A percentile compares a stretch with the other conserved stretches of the same genome.
phyloP scores from a whole-genome alignment of 2,888 invertebrate species.

The Exocentrus adspersus region DNA sequence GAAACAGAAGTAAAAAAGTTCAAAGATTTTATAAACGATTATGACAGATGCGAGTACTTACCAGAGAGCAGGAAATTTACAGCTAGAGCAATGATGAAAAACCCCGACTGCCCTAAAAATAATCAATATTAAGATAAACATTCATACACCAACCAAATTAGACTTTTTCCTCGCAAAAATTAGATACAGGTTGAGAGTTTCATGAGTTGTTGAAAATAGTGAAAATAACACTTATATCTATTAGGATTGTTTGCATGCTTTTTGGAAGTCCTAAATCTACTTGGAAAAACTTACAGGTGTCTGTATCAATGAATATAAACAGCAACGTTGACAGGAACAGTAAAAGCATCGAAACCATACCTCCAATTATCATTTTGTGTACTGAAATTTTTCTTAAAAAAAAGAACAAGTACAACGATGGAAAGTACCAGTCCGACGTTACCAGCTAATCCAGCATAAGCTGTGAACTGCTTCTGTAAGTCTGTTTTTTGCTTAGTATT shows the following conservation, averaged over 20 bases:
- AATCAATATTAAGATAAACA: neutral
- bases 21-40: too few species aligned
- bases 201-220: too few species aligned
- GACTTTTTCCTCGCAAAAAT: too few species aligned
- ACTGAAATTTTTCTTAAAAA: neutral
- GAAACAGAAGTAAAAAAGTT: neutral
- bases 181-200: too few species aligned
- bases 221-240: too few species aligned
- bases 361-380: neutral
- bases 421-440: neutral
- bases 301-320: neutral
- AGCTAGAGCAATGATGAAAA: slow-evolving; percentile 20
- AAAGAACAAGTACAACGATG: neutral
- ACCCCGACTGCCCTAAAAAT: slow-evolving; percentile 32
- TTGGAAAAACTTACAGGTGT: slow-evolving; percentile 15
- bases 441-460: neutral
- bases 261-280: too few species aligned
- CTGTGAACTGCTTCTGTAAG: slow-evolving; percentile 2
- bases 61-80: too few species aligned
- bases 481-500: slow-evolving; percentile 1
- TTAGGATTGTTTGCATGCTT: too few species aligned
- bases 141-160: too few species aligned
- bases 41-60: too few species aligned
- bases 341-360: neutral
- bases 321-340: neutral